Evolutionary conservation across 30 jellyfish, hydroid and myxozoan species (phyloP), one percentile per base, ranked within the genome.

Genomic region (Hydractinia symbiolongicarpus): DNA sequence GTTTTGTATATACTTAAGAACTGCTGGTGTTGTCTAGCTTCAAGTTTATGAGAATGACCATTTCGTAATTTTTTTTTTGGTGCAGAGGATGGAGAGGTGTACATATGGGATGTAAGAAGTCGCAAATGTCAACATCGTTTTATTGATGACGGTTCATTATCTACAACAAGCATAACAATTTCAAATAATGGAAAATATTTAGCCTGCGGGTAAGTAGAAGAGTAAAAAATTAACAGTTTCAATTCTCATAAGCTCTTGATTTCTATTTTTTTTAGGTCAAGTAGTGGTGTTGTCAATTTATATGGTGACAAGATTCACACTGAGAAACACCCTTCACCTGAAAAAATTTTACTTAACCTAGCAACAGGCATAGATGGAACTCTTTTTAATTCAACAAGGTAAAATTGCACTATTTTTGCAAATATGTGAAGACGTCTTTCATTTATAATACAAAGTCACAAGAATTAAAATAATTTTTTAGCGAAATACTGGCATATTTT

Each of bases 21-120:
- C 44, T 30, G 44, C 44, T 30, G 69, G 2, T 13, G 15, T 58
- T 58, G 69, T 58, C 17, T 58, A 16, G 2, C 69, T 11, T 30
- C 2, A 58, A 58, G 15, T 58, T 13, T 16, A 11, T 58, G 69
- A 11, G 69, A 16, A 2, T 58, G 3, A 58, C 15, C 15, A 58
- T 58, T 16, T 58, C 15, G 69, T 17, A 8, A 17, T 3, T 17
- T 17, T 8, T 0, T 64, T 11, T 53, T 9, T 77, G 0, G 9
- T 54, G 17, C 57, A 90, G 97, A 93, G 10, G 97, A 86, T 71
- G 97, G 97, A 6, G 95, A 90, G 61, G 97, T 90, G 9, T 90
- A 90, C 74, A 67, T 90, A 5, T 90, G 97, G 97, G 94, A 90
- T 70, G 61, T 85, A 81, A 66, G 83, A 60, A 79, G 93, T 5